Evolutionary conservation across 2,888 invertebrate genomes (phyloP).

Genomic region (Nebria salina): DNA sequence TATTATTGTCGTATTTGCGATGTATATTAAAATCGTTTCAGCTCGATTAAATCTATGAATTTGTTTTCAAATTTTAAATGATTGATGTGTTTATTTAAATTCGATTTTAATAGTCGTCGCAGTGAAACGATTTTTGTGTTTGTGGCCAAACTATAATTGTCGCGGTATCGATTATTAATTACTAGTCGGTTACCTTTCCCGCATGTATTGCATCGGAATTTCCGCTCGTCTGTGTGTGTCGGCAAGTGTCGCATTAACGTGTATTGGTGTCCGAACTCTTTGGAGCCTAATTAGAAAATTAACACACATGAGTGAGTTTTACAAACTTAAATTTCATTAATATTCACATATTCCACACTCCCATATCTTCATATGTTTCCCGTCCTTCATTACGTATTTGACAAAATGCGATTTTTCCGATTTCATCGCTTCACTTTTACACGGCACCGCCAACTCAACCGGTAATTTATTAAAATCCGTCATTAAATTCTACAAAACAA

Average conservation of each 20-base stretch:
- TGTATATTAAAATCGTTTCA: too few relatives aligned
- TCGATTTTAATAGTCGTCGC: too few relatives aligned
- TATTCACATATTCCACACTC: constrained; percentile 77
- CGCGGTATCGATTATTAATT: too few relatives aligned
- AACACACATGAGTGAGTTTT: not conserved
- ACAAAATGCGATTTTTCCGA: constrained; percentile 67
- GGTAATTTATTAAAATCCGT: constrained; percentile 32
- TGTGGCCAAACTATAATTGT: too few relatives aligned
- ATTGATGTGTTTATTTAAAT: too few relatives aligned
- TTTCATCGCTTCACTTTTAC: constrained; percentile 27
- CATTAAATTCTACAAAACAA: constrained; percentile 25
- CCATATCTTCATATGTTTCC: constrained; percentile 76
- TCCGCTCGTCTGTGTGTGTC: constrained; percentile 80
- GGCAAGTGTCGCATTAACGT: constrained; percentile 80
- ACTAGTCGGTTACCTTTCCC: constrained; percentile 66
- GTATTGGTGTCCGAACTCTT: constrained; percentile 81
- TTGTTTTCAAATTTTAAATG: too few relatives aligned
- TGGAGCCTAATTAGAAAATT: constrained; percentile 65
- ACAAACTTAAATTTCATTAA: constrained; percentile 9
- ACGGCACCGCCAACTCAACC: constrained; percentile 17
- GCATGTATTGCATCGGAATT: constrained; percentile 77
- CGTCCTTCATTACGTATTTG: constrained; percentile 74
- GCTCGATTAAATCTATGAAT: too few relatives aligned
- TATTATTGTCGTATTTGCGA: too few relatives aligned
- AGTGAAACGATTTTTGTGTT: too few relatives aligned